Base-by-base conservation (phyloP, 2,888 invertebrate genomes). In the Limenitis camilla region DNA sequence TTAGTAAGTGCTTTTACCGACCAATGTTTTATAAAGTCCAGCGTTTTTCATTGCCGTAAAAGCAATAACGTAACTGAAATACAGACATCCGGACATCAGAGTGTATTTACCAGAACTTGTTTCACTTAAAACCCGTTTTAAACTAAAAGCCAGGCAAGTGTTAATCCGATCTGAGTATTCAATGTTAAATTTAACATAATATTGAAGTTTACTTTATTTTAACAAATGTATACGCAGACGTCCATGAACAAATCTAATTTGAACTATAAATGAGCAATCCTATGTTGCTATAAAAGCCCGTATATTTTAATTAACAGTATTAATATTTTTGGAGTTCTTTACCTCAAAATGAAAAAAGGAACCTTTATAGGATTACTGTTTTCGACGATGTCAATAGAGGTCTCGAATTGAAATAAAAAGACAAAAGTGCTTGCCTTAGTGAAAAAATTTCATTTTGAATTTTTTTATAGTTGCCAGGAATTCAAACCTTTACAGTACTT, bases 41-140 rank as follows among this genome's bases (percentile, higher is more conserved):
- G 29, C 55, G 53, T 58, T 55, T 58, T 58, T 58, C 50, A 55
- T 58, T 52, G 49, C 46, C 46, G 55, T 58, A 49, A 58, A 55
- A 58, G 57, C 57, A 57, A 57, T 57, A 54, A 57, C 49, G 53
- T 45, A 40, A 36, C 46, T 54, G 52, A 49, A 53, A 53, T 49
- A 54, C 47, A 44, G 43, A 53, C 40, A 29, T 40, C 52, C 53
- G 53, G 49, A 48, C 56, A 47, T 56, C 50, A 50, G 45, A 38
- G 42, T 46, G 52, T 57, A 51, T 57, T 44, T 54, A 43, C 42
- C 49, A 47, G 47, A 55, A 55, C 52, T 49, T 49, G 49, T 56
- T 56, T 52, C 49, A 48, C 46, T 49, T 52, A 43, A 46, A 49
- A 40, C 42, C 40, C 35, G 32, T 55, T 52, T 55, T 36, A 46